These are phyloP conservation scores for Neolamprologus devosi DNA, from an alignment of 2,113 vertebrate species.

Conservation along the genomic window DNA sequence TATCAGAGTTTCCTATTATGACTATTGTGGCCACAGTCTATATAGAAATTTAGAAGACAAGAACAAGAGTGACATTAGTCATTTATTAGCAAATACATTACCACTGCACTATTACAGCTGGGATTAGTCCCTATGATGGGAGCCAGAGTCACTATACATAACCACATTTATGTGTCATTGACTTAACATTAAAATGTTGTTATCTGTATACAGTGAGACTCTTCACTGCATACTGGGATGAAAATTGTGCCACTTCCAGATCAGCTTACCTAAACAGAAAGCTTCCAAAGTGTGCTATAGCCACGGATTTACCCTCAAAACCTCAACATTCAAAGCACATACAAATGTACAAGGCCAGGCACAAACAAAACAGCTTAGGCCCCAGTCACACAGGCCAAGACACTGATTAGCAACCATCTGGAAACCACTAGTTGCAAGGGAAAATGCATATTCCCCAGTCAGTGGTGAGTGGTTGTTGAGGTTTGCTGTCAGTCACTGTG, in stretches of 20 bases:
- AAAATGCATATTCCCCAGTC: neutral
- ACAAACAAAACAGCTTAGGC: neutral
- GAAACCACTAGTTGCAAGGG: neutral
- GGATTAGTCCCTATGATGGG: neutral
- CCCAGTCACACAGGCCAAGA: neutral
- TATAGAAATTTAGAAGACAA: neutral
- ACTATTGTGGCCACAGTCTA: neutral
- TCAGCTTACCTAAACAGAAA: neutral
- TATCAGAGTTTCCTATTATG: neutral
- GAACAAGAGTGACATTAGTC: neutral
- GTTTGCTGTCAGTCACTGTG: neutral
- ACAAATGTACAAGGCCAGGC: neutral
- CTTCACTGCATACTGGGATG: neutral
- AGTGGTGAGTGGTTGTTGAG: neutral
- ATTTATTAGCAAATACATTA: neutral
- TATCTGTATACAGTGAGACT: neutral
- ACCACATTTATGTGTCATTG: neutral
- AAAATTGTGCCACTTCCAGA: neutral
- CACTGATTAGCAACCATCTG: neutral
- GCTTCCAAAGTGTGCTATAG: neutral
- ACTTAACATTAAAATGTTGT: neutral
- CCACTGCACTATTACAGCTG: neutral
- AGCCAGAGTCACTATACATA: neutral
- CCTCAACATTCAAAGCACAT: neutral
- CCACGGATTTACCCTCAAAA: fast-evolving